Evolutionary conservation across 2,113 vertebrate species (phyloP).

Genomic region (Nothocercus nigrocapillus): DNA sequence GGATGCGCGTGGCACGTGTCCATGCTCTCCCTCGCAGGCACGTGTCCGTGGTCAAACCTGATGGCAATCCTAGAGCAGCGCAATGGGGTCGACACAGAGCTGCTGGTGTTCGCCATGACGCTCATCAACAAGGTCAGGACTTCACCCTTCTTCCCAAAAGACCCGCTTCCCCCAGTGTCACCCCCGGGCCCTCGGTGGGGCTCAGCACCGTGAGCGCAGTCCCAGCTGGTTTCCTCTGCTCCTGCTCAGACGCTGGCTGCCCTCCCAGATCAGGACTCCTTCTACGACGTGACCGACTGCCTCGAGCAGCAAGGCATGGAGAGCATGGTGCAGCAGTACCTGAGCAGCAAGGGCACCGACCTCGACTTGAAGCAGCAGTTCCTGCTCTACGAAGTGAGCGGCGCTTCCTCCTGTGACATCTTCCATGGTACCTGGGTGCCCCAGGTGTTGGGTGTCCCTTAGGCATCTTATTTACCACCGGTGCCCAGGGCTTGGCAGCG

Average conservation of each 20-base stretch:
- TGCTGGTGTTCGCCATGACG: constrained; percentile 89
- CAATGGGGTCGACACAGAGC: constrained; percentile 87
- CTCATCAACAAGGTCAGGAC: constrained; percentile 92
- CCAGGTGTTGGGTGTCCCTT: neutral
- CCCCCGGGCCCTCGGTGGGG: too few species aligned
- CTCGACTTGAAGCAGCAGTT: constrained; percentile 88
- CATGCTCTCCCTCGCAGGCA: constrained; percentile 61
- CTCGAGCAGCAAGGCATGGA: constrained; percentile 95
- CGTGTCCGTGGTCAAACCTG: constrained; percentile 85
- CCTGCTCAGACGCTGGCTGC: constrained; percentile 84
- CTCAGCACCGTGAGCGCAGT: neutral
- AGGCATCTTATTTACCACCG: neutral
- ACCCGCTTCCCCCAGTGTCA: neutral
- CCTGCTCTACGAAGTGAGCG: constrained; percentile 84
- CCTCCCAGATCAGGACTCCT: constrained; percentile 95
- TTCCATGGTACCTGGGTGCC: neutral
- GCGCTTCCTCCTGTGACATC: neutral
- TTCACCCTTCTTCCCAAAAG: neutral
- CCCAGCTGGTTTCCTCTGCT: neutral
- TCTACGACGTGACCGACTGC: constrained; percentile 93
- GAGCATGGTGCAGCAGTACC: constrained; percentile 82
- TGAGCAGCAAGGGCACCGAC: constrained; percentile 80
- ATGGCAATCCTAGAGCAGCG: constrained; percentile 88
- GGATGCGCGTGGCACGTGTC: fast-evolving
- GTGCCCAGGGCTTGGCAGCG: neutral